Percentiles rank a stretch among this genome's conserved stretches.
These are phyloP conservation scores for Spodoptera littoralis DNA, from an alignment of 2,888 invertebrate species.

Conservation along the genomic window DNA sequence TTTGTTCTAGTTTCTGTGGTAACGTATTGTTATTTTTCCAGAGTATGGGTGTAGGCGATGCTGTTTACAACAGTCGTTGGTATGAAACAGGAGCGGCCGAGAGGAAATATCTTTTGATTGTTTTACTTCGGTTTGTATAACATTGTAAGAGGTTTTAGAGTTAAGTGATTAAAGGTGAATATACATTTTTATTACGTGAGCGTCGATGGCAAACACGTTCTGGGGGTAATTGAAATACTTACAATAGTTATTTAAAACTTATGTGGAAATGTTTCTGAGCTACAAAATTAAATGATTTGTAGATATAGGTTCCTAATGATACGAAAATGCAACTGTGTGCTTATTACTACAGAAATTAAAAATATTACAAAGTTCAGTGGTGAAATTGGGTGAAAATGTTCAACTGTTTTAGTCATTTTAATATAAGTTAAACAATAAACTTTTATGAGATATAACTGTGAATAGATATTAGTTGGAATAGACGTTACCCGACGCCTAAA, in stretches of 20 bases:
- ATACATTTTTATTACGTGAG: too few relatives aligned
- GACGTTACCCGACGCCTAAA: conserved; percentile 2
- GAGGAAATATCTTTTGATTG: conserved; percentile 68
- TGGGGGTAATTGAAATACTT: too few relatives aligned
- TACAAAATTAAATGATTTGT: too few relatives aligned
- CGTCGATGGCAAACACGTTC: too few relatives aligned
- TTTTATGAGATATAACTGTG: conserved; percentile 20
- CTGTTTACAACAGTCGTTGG: conserved; percentile 71
- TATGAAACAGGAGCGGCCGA: conserved; percentile 59
- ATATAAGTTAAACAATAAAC: not conserved
- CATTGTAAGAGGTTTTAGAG: conserved; percentile 4
- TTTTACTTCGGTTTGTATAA: conserved; percentile 66
- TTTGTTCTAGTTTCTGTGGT: conserved; percentile 17
- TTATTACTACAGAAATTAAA: too few relatives aligned
- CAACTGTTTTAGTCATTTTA: too few relatives aligned
- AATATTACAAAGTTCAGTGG: too few relatives aligned
- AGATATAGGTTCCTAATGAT: too few relatives aligned
- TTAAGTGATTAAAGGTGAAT: not conserved
- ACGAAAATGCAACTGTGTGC: too few relatives aligned
- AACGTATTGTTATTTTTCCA: conserved; percentile 54
- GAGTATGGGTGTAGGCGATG: conserved; percentile 68
- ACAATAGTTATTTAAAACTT: not conserved
- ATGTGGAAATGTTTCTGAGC: not conserved
- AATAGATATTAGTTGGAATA: conserved; percentile 1
- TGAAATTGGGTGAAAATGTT: too few relatives aligned